These are phyloP conservation scores for Conistra vaccinii DNA, from an alignment of 2,888 invertebrate genomes.

Conservation along the genomic window DNA sequence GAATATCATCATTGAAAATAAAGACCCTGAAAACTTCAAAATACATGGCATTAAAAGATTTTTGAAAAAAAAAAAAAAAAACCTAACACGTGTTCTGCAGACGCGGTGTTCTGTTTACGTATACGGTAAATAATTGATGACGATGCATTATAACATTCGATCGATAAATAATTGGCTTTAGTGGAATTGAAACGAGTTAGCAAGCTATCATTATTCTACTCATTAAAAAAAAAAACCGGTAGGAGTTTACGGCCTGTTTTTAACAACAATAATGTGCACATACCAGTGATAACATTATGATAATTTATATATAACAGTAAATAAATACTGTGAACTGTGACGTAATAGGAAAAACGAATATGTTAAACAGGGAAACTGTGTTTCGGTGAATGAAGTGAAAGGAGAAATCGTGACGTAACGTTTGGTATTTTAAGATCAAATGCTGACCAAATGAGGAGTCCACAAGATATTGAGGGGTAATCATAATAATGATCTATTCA, in stretches of 20 bases:
- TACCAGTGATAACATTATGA: constrained; percentile 55
- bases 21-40: neutral
- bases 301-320: constrained; percentile 48
- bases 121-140: constrained; percentile 52
- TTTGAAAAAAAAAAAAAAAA: constrained; percentile 17
- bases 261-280: constrained; percentile 40
- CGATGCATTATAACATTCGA: constrained; percentile 33
- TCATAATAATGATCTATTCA: constrained; percentile 19
- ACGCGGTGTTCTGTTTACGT: constrained; percentile 33
- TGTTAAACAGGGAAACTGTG: constrained; percentile 50
- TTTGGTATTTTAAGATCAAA: constrained; percentile 44
- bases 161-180: constrained; percentile 42
- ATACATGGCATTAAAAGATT: neutral
- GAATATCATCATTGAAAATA: constrained; percentile 89
- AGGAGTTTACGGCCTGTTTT: constrained; percentile 21
- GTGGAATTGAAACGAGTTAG: constrained; percentile 34
- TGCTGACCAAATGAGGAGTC: constrained; percentile 31
- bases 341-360: constrained; percentile 56
- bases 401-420: constrained; percentile 42
- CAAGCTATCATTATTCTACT: constrained; percentile 31
- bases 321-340: constrained; percentile 45
- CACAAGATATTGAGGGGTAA: constrained; percentile 12
- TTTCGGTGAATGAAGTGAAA: constrained; percentile 54
- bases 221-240: constrained; percentile 24
- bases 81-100: constrained; percentile 24